A percentile compares a stretch with the other conserved stretches of the same genome.
Evolutionary conservation across 2,113 vertebrate species (phyloP).

Genomic region (Myotis davidii): DNA sequence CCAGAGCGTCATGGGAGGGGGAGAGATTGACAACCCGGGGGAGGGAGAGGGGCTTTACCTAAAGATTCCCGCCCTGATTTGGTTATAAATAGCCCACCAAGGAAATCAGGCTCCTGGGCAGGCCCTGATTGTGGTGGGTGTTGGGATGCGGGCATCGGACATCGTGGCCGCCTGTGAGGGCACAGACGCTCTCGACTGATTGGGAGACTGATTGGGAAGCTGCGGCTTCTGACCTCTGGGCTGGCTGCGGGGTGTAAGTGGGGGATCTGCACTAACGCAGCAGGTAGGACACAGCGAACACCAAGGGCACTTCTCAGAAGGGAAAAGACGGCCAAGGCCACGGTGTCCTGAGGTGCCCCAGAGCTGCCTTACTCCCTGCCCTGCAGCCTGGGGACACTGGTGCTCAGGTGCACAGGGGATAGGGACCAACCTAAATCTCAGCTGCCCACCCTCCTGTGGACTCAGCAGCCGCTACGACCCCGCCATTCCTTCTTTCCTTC

Average conservation of each 20-base stretch:
- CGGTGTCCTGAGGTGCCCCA: neutral
- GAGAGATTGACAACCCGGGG: neutral
- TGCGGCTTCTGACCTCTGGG: too few relatives aligned
- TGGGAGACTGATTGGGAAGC: neutral
- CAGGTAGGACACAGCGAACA: neutral
- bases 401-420: neutral
- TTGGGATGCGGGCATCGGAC: neutral
- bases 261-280: neutral
- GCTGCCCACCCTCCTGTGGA: neutral
- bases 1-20: neutral
- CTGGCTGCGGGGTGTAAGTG: neutral
- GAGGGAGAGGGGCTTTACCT: neutral
- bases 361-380: neutral
- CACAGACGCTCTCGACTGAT: neutral
- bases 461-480: neutral
- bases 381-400: neutral
- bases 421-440: neutral
- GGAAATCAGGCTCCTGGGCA: neutral
- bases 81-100: constrained; percentile 52
- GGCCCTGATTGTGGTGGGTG: neutral
- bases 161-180: accelerated
- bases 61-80: neutral
- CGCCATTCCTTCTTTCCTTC: neutral
- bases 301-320: neutral
- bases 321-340: neutral